Percentiles rank a stretch among this genome's conserved stretches.
Evolutionary conservation across 2,888 invertebrate genomes (phyloP).

Genomic region (Slavum lentiscoides): DNA sequence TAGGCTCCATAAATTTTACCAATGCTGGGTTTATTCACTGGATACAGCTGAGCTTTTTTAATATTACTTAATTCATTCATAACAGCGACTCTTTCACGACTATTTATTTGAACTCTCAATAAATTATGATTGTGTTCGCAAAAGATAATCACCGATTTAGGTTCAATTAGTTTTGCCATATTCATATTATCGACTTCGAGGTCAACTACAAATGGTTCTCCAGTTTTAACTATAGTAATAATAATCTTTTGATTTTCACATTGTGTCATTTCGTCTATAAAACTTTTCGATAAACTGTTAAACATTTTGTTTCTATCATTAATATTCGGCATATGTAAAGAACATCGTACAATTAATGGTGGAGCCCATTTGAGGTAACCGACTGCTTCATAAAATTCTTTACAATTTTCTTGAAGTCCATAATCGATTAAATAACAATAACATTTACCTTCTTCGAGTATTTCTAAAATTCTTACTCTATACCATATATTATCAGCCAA

Average conservation of each 20-base stretch:
- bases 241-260: conserved; percentile 1
- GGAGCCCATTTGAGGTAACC: conserved; percentile 20
- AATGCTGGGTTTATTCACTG: background rate
- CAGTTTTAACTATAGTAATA: conserved; percentile 8
- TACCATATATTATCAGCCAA: conserved; percentile 71
- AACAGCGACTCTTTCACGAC: background rate
- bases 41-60: background rate
- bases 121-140: background rate
- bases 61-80: conserved; percentile 1
- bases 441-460: conserved; percentile 60
- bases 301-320: background rate
- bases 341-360: conserved; percentile 37
- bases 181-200: conserved; percentile 4
- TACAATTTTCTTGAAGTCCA: conserved; percentile 28
- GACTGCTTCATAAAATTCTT: conserved; percentile 27
- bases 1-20: conserved; percentile 27
- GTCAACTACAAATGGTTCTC: conserved; percentile 28
- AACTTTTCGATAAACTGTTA: conserved; percentile 23
- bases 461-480: conserved; percentile 66
- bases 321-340: conserved; percentile 7
- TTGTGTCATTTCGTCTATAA: conserved; percentile 11
- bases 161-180: conserved; percentile 11
- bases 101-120: conserved; percentile 15
- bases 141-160: conserved; percentile 17
- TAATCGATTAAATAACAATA: conserved; percentile 43